These are phyloP conservation scores for Pterobdella sp. DNA, from an alignment of 2,888 invertebrate genomes.

Conservation along the genomic window DNA sequence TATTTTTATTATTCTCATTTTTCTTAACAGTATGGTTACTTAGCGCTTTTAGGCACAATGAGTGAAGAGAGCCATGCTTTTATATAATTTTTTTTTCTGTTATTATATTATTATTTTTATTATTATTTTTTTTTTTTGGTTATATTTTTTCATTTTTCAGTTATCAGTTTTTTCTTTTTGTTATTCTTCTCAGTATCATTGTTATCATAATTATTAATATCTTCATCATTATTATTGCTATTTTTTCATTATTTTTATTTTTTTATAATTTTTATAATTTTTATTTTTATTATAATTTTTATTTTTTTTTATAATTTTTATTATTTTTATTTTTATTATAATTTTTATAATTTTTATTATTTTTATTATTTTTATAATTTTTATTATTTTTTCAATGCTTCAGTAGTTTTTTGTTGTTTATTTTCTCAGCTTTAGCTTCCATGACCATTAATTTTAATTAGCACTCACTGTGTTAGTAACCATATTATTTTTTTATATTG, in stretches of 20 bases:
- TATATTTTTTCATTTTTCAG: conserved; percentile 5
- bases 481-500: too few relatives aligned
- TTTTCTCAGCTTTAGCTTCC: too few relatives aligned
- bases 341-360: conserved; percentile 14
- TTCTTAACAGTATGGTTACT: not conserved
- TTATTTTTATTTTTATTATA: conserved; percentile 23
- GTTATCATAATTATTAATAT: not conserved
- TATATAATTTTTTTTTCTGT: not conserved
- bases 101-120: not conserved
- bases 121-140: conserved; percentile 8
- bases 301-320: conserved; percentile 29
- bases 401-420: too few relatives aligned
- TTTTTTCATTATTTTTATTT: not conserved
- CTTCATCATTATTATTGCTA: not conserved
- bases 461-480: too few relatives aligned
- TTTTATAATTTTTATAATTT: conserved; percentile 28
- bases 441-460: too few relatives aligned
- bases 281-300: conserved; percentile 29
- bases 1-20: not conserved
- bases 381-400: conserved; percentile 22
- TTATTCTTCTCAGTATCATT: not conserved
- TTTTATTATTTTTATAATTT: conserved; percentile 14
- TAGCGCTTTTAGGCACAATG: too few relatives aligned
- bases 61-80: too few relatives aligned
- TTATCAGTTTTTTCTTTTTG: conserved; percentile 1